phyloP scores from a whole-genome alignment of 2,888 invertebrate genomes.

The Fragum whitleyi region DNA sequence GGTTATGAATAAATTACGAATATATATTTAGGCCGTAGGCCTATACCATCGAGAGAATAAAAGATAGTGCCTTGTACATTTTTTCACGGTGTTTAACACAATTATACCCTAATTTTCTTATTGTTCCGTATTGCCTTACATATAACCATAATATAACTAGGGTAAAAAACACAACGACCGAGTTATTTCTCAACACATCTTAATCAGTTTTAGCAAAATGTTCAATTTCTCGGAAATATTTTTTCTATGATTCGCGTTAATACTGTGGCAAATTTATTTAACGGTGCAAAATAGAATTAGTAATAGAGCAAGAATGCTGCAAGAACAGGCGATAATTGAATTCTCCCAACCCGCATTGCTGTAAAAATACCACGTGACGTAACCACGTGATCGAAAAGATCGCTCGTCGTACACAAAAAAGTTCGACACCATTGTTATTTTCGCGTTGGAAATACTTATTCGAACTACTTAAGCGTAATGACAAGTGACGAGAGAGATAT shows the following conservation, averaged over 20 bases:
- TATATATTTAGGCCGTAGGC: no score
- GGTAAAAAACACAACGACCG: no score
- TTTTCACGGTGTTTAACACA: no score
- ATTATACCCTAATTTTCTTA: no score
- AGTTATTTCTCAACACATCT: background rate
- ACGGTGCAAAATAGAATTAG: constrained; percentile 21
- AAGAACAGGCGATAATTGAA: constrained; percentile 23
- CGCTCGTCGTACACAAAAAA: constrained; percentile 18
- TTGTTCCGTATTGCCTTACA: no score
- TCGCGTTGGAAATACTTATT: constrained; percentile 22
- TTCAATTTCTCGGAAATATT: constrained; percentile 6
- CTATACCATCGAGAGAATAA: no score
- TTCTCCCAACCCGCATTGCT: constrained; percentile 23
- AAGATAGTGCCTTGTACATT: no score
- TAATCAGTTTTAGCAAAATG: constrained; percentile 16
- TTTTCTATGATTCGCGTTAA: constrained; percentile 19
- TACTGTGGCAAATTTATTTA: constrained; percentile 22
- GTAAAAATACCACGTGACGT: constrained; percentile 1
- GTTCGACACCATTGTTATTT: constrained; percentile 17
- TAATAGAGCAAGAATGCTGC: constrained; percentile 12
- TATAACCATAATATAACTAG: no score
- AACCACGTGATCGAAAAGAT: constrained; percentile 4
- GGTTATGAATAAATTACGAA: no score
- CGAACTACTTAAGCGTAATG: constrained; percentile 15
- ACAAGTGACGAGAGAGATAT: constrained; percentile 22